Base-by-base conservation (phyloP, 1,140 invertebrate genomes). In the Drosophila gunungcola region DNA sequence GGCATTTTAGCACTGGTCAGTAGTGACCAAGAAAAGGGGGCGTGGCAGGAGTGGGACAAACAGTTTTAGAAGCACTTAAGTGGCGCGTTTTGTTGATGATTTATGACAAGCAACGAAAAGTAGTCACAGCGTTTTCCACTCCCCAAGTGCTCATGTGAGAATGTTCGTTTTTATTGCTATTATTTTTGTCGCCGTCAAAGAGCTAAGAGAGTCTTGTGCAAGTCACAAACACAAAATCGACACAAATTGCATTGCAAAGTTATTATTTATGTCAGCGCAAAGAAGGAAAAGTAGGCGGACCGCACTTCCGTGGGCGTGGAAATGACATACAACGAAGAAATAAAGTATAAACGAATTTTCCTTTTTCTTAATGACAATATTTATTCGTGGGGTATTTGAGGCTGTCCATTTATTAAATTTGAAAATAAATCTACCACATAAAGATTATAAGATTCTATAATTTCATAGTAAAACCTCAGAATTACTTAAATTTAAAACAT, bases 21-120 rank as follows among this genome's bases (percentile, higher is more conserved):
- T 67, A 13, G 12, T 36, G 57, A 49, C 62, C 73, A 54, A 67
- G 61, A 78, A 54, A 61, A 39, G 56, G 32, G 79, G 83, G 83
- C 82, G 83, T 88, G 83, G 58, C 54, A 52, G 6, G 36, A 36
- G 4, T 36, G 25, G 27, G 27, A 27, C 25, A 39, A 70, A 83
- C 79, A 77, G 84, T 88, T 88, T 88, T 83, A 83, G 83, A 73
- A 76, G 83, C 79, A 88, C 83, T 88, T 89, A 88, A 89, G 83
- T 89, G 84, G 75, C 73, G 79, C 75, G 84, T 88, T 88, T 72
- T 89, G 83, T 76, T 83, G 83, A 86, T 88, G 83, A 88, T 88
- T 88, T 88, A 88, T 88, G 83, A 83, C 84, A 88, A 70, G 63
- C 56, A 51, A 25, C 53, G 62, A 48, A 60, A 76, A 65, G 67